Percentiles rank a stretch among this genome's conserved stretches.
Conservation (phyloP, 2,113 vertebrate genomes). For the Pituophis catenifer region DNA sequence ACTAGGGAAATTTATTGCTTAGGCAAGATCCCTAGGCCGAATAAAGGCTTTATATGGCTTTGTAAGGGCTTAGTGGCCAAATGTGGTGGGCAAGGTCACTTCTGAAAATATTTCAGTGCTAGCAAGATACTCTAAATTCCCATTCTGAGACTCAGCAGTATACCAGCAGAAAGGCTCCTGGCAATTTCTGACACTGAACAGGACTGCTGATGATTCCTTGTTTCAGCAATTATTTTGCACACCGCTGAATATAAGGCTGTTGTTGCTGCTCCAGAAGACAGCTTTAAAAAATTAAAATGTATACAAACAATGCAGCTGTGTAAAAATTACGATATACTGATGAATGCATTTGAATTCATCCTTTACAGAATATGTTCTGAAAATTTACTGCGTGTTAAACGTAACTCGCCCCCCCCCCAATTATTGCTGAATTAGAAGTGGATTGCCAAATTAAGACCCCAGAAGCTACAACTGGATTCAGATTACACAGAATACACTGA, state of each 20-base stretch:
- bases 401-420: not conserved
- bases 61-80: not conserved
- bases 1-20: not conserved
- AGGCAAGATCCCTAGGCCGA: not conserved
- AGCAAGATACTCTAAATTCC: not conserved
- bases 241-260: not conserved
- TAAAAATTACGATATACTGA: constrained; percentile 14
- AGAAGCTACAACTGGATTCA: not conserved
- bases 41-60: not conserved
- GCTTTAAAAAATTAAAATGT: not conserved
- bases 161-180: not conserved
- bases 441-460: constrained; percentile 42
- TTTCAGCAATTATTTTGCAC: not conserved
- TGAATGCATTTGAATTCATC: constrained; percentile 32
- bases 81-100: not conserved
- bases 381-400: constrained; percentile 52
- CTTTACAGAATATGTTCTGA: not conserved
- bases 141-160: not conserved
- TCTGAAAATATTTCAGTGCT: not conserved
- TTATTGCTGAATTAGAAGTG: constrained; percentile 54
- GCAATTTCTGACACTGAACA: not conserved
- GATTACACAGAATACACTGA: not conserved
- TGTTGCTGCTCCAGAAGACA: not conserved
- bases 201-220: not conserved
- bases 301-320: not conserved